Percentiles rank a stretch among this genome's conserved stretches.
These are phyloP conservation scores for Setophaga kirtlandii DNA, from an alignment of 2,113 vertebrate genomes.

Conservation along the genomic window DNA sequence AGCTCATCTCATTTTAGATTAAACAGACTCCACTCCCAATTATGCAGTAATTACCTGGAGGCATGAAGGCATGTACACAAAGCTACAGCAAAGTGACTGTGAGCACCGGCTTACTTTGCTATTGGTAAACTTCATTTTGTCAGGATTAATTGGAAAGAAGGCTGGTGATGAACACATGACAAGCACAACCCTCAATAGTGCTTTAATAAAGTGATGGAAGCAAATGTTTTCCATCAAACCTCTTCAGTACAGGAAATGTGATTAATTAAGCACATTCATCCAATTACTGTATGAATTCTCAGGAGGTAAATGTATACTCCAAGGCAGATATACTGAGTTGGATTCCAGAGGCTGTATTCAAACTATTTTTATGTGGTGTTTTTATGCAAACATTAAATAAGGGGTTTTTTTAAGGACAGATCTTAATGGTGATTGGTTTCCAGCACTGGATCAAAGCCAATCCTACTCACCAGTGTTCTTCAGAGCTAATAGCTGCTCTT, in stretches of 20 bases:
- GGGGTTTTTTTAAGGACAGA: background rate
- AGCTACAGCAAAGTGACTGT: constrained; percentile 41
- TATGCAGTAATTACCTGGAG: constrained; percentile 72
- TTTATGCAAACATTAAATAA: constrained; percentile 26
- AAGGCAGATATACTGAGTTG: background rate
- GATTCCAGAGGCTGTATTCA: background rate
- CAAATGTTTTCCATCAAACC: constrained; percentile 67
- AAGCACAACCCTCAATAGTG: constrained; percentile 28
- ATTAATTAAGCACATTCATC: constrained; percentile 66
- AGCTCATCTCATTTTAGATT: constrained; percentile 71
- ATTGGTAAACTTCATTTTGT: constrained; percentile 64
- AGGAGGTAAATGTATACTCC: constrained; percentile 23
- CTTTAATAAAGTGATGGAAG: constrained; percentile 56
- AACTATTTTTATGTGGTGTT: background rate
- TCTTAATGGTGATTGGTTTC: background rate
- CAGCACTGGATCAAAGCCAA: background rate
- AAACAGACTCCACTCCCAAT: constrained; percentile 66
- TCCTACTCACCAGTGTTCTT: background rate
- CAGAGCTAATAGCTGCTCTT: background rate
- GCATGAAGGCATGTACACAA: constrained; percentile 57
- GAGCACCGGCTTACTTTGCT: constrained; percentile 54
- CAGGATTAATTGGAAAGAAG: constrained; percentile 68
- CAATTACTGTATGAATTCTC: constrained; percentile 62
- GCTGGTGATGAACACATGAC: constrained; percentile 60
- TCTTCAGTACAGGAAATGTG: constrained; percentile 63